phyloP scores from a whole-genome alignment of 1,140 invertebrate genomes.

The Leucophenga varia region DNA sequence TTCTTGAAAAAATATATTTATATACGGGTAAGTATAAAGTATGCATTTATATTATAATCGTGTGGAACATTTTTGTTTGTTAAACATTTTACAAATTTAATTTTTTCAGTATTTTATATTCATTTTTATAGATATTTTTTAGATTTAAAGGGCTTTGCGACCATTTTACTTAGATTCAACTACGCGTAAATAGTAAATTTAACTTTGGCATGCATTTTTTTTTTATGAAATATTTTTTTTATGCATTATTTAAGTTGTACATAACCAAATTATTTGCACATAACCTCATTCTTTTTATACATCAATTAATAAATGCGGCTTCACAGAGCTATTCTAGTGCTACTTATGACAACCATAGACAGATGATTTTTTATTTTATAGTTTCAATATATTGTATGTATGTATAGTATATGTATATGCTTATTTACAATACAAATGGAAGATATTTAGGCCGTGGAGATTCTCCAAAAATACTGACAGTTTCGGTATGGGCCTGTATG shows the following conservation, averaged over 20 bases:
- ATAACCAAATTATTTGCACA: background rate
- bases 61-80: background rate
- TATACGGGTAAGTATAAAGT: background rate
- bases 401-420: slow-evolving; percentile 10
- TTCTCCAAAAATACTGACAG: slow-evolving; percentile 47
- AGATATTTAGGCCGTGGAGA: slow-evolving; percentile 36
- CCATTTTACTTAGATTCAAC: background rate
- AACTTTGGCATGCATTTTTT: slow-evolving; percentile 56
- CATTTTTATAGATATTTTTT: background rate
- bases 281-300: background rate
- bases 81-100: background rate
- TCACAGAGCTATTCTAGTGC: slow-evolving; percentile 5
- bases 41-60: background rate
- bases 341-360: background rate
- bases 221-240: slow-evolving; percentile 36
- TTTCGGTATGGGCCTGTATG: slow-evolving; percentile 15
- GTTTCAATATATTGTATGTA: slow-evolving; percentile 10
- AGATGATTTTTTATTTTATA: background rate
- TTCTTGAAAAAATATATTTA: background rate
- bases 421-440: slow-evolving; percentile 10
- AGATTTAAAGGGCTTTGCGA: background rate
- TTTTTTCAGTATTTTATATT: background rate
- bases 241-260: background rate
- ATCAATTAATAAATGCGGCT: background rate
- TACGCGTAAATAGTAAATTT: slow-evolving; percentile 32